Evolutionary conservation across 2,888 invertebrate genomes (phyloP), one percentile per base, ranked within the genome.

Genomic region (Auanema sp.): DNA sequence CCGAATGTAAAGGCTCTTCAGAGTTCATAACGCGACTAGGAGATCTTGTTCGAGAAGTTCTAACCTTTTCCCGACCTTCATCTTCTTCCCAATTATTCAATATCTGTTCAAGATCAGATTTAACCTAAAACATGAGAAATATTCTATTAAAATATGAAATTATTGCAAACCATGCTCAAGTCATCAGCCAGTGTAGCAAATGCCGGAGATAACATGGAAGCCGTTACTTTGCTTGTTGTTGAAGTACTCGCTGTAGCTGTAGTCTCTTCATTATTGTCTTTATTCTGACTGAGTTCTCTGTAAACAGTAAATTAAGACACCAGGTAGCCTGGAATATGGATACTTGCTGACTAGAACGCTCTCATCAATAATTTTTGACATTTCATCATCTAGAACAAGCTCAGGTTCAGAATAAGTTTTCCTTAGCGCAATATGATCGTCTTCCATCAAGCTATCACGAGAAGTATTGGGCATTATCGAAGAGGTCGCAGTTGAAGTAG

Each of bases 81-180:
- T 66, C 63, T 44, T 71, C 70, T 44, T 78, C 79, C 33, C 77
- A 71, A 42, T 74, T 67, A 6, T 64, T 62, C 5, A 79, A 56
- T 8, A 77, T 71, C 58, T 70, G 67, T 63, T 79, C 78, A 55
- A 79, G 57, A 56, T 79, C 79, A 21, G 61, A 60, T 47, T 74
- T 68, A 11, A 77, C 78, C 61, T 72, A 66, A 49, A 60, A 50
- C 18, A 52, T 16, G 2, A 8, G 21, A 57, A 2, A 4, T 4
- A 44, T 14, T 57, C 8, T n/a, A n/a, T n/a, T n/a, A n/a, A n/a
- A n/a, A 40, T 44, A 25, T 21, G 12, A 14, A 47, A 5, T 18
- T 41, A 18, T 18, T 21, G 43, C 64, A 14, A 16, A 66, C 66
- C 59, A 69, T 50, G 21, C 68, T 74, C 12, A 74, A 58, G 51